Evolutionary conservation across 2,888 invertebrate species (phyloP), one percentile per base, ranked within the genome.

Genomic region (Thalpophila matura): DNA sequence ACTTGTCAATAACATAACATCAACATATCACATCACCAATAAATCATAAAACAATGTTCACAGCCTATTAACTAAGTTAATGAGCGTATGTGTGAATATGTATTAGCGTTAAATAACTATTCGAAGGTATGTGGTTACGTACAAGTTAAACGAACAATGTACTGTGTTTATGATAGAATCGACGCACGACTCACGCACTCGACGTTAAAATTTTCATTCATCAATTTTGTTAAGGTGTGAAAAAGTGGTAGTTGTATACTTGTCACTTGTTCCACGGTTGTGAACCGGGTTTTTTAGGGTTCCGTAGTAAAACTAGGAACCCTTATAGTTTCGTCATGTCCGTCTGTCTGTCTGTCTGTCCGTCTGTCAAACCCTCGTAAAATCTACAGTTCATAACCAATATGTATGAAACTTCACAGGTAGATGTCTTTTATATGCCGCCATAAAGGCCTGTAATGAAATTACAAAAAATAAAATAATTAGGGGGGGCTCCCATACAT

Each of bases 61-160:
- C 49, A 54, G 40, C 42, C 54, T 62, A 67, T 64, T 78, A 72
- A 60, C 49, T 37, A 22, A 51, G 46, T 49, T 69, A 78, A 74
- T 64, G 43, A 66, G 45, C 54, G 58, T 40, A 50, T 58, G 47
- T 62, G 65, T 74, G 62, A 74, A 77, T 77, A 77, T 80, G 59
- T 43, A 77, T 80, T 35, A 62, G 49, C 59, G 59, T 74, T 80
- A 80, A 71, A 71, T 68, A 78, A 80, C 71, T 57, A 35, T 66
- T 37, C 18, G 40, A 43, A 61, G 53, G 49, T 51, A 54, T 54
- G 54, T 33, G 18, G 51, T 76, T 79, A 76, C 57, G 67, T 33
- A 29, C 53, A 29, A 33, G 24, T 67, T 68, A 27, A 37, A 38
- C 62, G 33, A 43, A n/a, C n/a, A n/a, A 43, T 55, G 26, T 40